Evolutionary conservation across 2,888 invertebrate genomes (phyloP).

Genomic region (Mesorhabditis belari): DNA sequence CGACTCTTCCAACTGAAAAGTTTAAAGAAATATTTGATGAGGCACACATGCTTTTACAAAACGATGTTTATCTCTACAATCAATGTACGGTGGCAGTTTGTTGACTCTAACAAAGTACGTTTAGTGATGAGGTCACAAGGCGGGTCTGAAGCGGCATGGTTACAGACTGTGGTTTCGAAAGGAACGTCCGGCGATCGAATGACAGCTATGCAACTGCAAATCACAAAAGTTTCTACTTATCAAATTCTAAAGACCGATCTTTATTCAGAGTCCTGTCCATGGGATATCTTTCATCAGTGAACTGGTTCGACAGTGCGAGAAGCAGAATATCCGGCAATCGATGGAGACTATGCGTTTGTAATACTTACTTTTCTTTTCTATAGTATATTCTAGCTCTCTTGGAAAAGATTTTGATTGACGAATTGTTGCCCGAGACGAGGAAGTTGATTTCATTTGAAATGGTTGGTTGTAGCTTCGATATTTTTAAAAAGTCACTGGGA

Average conservation of each 20-base stretch:
- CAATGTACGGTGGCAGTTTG: slow-evolving; percentile 9
- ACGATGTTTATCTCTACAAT: slow-evolving; percentile 26
- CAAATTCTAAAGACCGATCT: background rate
- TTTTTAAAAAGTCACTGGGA: slow-evolving; percentile 2
- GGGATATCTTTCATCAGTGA: slow-evolving; percentile 68
- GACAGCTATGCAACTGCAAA: slow-evolving; percentile 73
- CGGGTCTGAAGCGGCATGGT: slow-evolving; percentile 61
- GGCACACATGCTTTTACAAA: slow-evolving; percentile 16
- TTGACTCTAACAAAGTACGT: too few relatives aligned
- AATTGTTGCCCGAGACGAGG: slow-evolving; percentile 62
- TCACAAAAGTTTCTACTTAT: slow-evolving; percentile 58
- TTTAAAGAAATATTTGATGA: slow-evolving; percentile 21
- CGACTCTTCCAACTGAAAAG: slow-evolving; percentile 7
- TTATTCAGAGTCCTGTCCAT: slow-evolving; percentile 59
- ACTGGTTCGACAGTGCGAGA: slow-evolving; percentile 71
- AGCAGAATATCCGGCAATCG: slow-evolving; percentile 67
- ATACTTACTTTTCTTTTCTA: slow-evolving; percentile 1
- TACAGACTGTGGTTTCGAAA: slow-evolving; percentile 69
- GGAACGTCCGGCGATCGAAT: slow-evolving; percentile 80
- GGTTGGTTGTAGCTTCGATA: background rate
- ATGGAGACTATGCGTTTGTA: slow-evolving; percentile 61
- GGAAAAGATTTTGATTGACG: slow-evolving; percentile 70
- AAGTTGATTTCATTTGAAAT: slow-evolving; percentile 64
- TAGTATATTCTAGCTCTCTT: slow-evolving; percentile 65
- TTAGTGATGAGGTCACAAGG: slow-evolving; percentile 4